A percentile compares a stretch with the other conserved stretches of the same genome.
Conservation (phyloP, 2,113 vertebrate genomes). For the Himantopus leucocephalus region DNA sequence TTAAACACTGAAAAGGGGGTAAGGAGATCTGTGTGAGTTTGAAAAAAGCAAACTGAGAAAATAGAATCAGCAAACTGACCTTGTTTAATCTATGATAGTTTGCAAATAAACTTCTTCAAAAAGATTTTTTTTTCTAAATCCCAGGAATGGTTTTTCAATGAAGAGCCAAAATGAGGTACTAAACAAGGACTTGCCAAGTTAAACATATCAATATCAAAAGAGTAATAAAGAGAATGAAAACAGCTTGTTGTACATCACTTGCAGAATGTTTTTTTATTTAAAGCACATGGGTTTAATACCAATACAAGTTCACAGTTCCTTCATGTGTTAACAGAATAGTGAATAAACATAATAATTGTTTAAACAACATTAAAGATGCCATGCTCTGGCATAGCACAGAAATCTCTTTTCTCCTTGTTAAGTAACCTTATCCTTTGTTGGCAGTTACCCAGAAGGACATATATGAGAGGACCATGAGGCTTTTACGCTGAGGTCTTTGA, state of each 20-base stretch:
- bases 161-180: neutral
- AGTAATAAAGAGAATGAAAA: neutral
- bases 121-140: neutral
- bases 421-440: neutral
- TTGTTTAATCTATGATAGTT: neutral
- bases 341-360: neutral
- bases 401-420: neutral
- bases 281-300: neutral
- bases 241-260: neutral
- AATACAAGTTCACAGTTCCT: neutral
- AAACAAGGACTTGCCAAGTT: neutral
- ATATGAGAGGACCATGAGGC: neutral
- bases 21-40: neutral
- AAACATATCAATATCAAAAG: neutral
- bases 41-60: neutral
- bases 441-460: neutral
- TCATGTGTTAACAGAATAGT: neutral
- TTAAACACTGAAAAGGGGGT: conserved; percentile 29
- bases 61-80: neutral
- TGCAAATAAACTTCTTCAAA: neutral
- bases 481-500: neutral
- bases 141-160: neutral
- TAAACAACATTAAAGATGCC: neutral
- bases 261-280: neutral
- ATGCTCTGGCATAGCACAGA: neutral